A percentile compares a stretch with the other conserved stretches of the same genome.
Evolutionary conservation across 2,113 vertebrate genomes (phyloP).

Genomic region (Sus scrofa): T2T-Sscrofa CM000830.6:112072501-112073000

Average conservation of each 20-base stretch:
- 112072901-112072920: no score
- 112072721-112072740: no score
- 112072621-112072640: not conserved
- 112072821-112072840: no score
- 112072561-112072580: slow-evolving; percentile 24
- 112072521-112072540: slow-evolving; percentile 41
- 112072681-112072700: not conserved
- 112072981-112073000: not conserved
- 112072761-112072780: no score
- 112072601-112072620: not conserved
- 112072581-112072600: not conserved
- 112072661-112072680: not conserved
- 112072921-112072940: not conserved
- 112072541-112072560: not conserved
- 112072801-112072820: no score
- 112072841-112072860: no score
- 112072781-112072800: no score
- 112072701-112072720: no score
- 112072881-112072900: no score
- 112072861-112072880: no score
- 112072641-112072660: not conserved
- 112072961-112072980: not conserved
- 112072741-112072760: no score
- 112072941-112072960: slow-evolving; percentile 10
- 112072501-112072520: not conserved